Percentiles rank a stretch among this genome's conserved stretches.
Evolutionary conservation across 1,140 invertebrate genomes (phyloP).

Genomic region (Musca domestica): DNA sequence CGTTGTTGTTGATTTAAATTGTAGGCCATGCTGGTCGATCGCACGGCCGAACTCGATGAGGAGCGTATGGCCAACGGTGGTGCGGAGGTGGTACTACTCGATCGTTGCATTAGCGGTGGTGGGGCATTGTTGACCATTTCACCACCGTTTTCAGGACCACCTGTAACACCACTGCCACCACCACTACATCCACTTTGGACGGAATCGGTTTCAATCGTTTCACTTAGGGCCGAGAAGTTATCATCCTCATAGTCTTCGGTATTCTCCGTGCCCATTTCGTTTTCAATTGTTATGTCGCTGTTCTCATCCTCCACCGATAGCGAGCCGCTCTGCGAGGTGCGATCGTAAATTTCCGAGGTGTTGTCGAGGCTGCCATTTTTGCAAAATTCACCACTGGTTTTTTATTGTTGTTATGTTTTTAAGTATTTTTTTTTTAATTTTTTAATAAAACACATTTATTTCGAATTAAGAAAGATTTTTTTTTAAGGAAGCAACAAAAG

Average conservation of each 20-base stretch:
- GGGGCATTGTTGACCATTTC: neutral
- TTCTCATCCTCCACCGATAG: constrained; percentile 51
- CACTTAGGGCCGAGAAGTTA: constrained; percentile 37
- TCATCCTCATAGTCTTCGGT: constrained; percentile 51
- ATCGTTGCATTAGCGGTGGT: neutral
- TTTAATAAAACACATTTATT: constrained; percentile 4
- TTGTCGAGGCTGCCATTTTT: constrained; percentile 45
- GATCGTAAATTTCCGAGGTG: constrained; percentile 38
- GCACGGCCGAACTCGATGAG: neutral
- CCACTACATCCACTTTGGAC: constrained; percentile 25
- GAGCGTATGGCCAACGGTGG: constrained; percentile 5
- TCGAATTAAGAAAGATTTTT: neutral
- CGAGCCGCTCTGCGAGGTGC: constrained; percentile 44
- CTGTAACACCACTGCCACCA: neutral
- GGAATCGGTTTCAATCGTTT: constrained; percentile 35
- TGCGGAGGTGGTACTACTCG: neutral
- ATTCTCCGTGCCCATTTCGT: constrained; percentile 42
- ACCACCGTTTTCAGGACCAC: neutral
- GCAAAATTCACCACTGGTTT: constrained; percentile 33
- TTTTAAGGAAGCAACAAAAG: neutral
- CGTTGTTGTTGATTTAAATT: neutral
- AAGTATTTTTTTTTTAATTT: too few relatives aligned
- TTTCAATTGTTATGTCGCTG: constrained; percentile 50
- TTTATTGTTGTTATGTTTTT: neutral
- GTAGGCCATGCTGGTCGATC: neutral